Base-by-base conservation (phyloP, 2,888 invertebrate genomes). In the Caenorhabditis afra region DNA sequence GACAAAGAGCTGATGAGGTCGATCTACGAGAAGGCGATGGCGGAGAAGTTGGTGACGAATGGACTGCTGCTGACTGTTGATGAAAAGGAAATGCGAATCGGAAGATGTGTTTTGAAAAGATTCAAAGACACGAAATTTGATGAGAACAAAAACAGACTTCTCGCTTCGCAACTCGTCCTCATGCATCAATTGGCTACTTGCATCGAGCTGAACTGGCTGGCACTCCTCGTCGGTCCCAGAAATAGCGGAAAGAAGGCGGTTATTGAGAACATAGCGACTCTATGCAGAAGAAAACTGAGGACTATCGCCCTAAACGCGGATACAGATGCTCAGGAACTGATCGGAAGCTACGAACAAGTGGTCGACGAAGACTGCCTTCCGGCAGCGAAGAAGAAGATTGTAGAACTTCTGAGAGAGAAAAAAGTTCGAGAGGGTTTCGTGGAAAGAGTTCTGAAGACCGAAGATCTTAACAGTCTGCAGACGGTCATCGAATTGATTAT, bases 261-360 rank as follows among this genome's bases (percentile, higher is more conserved):
- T 7, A 93, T 96, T 23, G 93, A 94, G 90, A 92, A 94, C 55
- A 91, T 96, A 74, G 94, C 96, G 0, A 93, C 93, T 86, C 91
- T 97, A 64, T 93, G 93, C 0, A 95, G 95, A 1, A 93, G 93
- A 85, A 93, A 93, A 74, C 92, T 97, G 52, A 93, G 93, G 85
- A 93, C 94, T 0, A 92, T 97, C 74, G 93, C 94, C 12, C 94
- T 97, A 62, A 96, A 95, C 87, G 94, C 95, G 37, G 94, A 95
- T 41, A 96, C 96, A 94, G 97, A 97, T 90, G 95, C 96, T 0
- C 95, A 95, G 0, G 97, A 97, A 90, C 93, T 97, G 62, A 92
- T 97, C 1, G 99, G 99, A 61, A 96, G 97, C 81, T 99, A 97
- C 91, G 99, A 99, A 92, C 99, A 99, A 94, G 94, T 94, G 10